Conservation (phyloP, 2,113 vertebrate species). For the Tragulus kanchil region DNA sequence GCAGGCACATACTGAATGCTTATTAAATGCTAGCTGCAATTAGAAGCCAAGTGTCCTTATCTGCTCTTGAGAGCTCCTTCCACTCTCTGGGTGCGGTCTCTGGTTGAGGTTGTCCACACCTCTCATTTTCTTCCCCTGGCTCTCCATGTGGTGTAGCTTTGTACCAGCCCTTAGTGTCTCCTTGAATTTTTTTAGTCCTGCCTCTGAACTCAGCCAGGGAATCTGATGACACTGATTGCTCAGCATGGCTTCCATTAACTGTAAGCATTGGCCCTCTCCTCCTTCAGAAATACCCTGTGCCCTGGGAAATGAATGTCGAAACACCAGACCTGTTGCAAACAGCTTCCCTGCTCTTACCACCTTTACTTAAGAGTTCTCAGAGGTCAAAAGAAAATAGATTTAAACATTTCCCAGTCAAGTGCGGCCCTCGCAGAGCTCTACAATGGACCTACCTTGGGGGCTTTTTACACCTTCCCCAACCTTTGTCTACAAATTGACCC, state of each 20-base stretch:
- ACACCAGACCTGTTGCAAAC: conserved; percentile 89
- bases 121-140: background rate
- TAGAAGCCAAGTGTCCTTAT: background rate
- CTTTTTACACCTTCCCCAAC: conserved; percentile 85
- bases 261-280: conserved; percentile 84
- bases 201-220: conserved; percentile 75
- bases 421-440: conserved; percentile 80
- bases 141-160: background rate
- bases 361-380: conserved; percentile 87
- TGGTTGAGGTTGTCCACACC: background rate
- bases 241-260: conserved; percentile 91
- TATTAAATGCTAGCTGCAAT: background rate
- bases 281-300: conserved; percentile 87
- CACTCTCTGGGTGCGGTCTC: background rate
- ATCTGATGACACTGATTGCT: conserved; percentile 86
- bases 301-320: conserved; percentile 89
- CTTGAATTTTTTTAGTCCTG: conserved; percentile 54
- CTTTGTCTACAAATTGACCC: conserved; percentile 81
- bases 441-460: conserved; percentile 80
- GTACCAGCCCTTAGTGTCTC: background rate
- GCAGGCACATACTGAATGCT: background rate
- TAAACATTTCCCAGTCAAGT: conserved; percentile 88
- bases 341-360: conserved; percentile 60
- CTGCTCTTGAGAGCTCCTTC: background rate
- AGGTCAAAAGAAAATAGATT: conserved; percentile 90